Percentiles rank a stretch among this genome's conserved stretches.
These are phyloP conservation scores for Argopecten irradians DNA, from an alignment of 1,140 invertebrate species.

Conservation along the genomic window DNA sequence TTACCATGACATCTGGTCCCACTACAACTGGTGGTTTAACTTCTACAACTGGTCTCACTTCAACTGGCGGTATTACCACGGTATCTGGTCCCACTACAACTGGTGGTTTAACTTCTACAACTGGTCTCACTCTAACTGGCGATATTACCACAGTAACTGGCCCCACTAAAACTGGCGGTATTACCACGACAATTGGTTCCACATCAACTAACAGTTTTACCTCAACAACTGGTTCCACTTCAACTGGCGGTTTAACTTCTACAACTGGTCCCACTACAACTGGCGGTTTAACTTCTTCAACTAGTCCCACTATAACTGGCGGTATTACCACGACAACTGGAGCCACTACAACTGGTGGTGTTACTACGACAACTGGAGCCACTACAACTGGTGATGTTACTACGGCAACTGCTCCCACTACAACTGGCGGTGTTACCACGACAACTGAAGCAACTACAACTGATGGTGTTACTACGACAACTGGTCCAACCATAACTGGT, in stretches of 20 bases:
- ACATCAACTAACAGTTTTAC: background rate
- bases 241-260: background rate
- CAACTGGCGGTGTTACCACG: constrained; percentile 22
- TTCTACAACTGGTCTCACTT: background rate
- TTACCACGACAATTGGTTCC: background rate
- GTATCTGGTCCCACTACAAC: background rate
- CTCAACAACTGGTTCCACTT: background rate
- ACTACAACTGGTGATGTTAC: background rate
- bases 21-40: background rate
- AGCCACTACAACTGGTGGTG: constrained; percentile 22
- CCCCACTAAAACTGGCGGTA: background rate
- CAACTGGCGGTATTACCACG: background rate
- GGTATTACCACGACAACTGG: background rate
- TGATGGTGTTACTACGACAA: constrained; percentile 38
- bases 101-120: background rate
- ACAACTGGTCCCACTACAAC: background rate
- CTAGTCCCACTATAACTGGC: constrained; percentile 6
- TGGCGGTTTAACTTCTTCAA: background rate
- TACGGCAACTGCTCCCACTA: constrained; percentile 23
- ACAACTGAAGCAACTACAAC: constrained; percentile 37
- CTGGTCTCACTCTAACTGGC: background rate
- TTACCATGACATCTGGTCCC: background rate
- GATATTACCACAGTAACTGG: background rate
- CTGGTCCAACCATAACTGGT: constrained; percentile 33
- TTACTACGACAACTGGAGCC: background rate